Base-by-base conservation (phyloP, 2,888 invertebrate species). In the Sialis lutaria region DNA sequence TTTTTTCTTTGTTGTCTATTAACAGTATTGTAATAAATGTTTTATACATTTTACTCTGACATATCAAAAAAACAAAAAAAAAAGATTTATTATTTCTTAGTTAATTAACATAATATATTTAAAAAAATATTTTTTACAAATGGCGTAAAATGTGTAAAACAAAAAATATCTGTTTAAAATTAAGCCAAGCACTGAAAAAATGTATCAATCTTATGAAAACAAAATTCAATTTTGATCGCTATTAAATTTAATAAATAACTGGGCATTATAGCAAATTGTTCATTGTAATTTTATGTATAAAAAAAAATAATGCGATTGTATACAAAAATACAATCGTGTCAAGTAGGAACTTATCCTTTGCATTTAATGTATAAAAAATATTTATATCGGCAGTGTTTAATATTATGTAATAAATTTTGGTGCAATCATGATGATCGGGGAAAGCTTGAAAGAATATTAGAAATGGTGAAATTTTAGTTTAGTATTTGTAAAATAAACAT, bases 331-430 rank as follows among this genome's bases (percentile, higher is more conserved):
- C n/a, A 32, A 12, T 33, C 33, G 43, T 8, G 32, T 40, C 40
- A 45, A 45, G 45, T 45, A 45, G 47, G 42, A 47, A 42, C 47
- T 30, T 41, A 47, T 47, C 47, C 47, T 47, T 47, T 47, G 47
- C 47, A 47, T 40, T 47, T 42, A 47, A 34, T 47, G 42, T 47
- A 47, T 42, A 47, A 39, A 22, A 22, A 22, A 22, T 22, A 22
- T 22, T 22, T 22, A 22, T 22, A 22, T 22, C 22, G 22, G 22
- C 22, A 22, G 22, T 22, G 22, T 22, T 22, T 22, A 22, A 42
- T 30, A 42, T 30, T 30, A 42, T 31, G 9, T 10, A 30, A 30
- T 34, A 45, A 40, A 32, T 32, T 22, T 22, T 22, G 22, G 22
- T 22, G 22, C 22, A 22, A 22, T 22, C 22, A 22, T 22, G 22